Evolutionary conservation across 2,888 invertebrate genomes (phyloP).

Genomic region (Drosophila hamatofila): DNA sequence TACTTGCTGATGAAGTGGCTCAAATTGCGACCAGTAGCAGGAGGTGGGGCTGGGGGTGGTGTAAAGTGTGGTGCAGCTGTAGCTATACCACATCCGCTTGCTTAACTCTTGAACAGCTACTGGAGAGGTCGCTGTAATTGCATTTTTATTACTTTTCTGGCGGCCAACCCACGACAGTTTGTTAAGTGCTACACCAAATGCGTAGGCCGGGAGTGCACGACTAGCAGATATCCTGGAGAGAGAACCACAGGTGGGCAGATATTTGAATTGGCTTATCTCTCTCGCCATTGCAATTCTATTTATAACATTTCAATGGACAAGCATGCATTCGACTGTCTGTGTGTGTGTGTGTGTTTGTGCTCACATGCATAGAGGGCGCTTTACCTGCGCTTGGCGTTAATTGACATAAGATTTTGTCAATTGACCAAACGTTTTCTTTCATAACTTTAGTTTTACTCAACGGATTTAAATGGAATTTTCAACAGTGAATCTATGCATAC

Average conservation of each 20-base stretch:
- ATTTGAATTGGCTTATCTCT: neutral
- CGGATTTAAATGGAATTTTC: neutral
- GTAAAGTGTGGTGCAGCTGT: neutral
- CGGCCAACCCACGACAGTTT: conserved; percentile 75
- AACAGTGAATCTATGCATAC: neutral
- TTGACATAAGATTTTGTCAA: neutral
- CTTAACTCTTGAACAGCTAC: conserved; percentile 32
- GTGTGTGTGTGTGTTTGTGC: too few relatives aligned
- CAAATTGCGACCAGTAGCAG: conserved; percentile 56
- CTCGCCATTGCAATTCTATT: neutral
- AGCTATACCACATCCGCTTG: conserved; percentile 42
- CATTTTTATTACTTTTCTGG: conserved; percentile 80
- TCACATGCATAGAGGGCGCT: neutral
- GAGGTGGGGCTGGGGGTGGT: neutral
- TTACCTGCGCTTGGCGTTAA: neutral
- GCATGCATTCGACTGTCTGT: neutral
- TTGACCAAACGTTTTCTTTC: too few relatives aligned
- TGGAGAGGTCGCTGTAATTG: conserved; percentile 70
- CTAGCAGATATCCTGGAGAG: neutral
- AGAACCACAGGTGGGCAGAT: neutral
- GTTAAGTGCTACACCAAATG: conserved; percentile 52
- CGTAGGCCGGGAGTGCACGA: neutral
- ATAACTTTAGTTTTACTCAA: neutral
- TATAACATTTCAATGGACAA: neutral
- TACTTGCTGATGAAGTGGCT: conserved; percentile 82